phyloP scores from a whole-genome alignment of 2,797 vertebrate species.

The Telmatherina bonti region DNA sequence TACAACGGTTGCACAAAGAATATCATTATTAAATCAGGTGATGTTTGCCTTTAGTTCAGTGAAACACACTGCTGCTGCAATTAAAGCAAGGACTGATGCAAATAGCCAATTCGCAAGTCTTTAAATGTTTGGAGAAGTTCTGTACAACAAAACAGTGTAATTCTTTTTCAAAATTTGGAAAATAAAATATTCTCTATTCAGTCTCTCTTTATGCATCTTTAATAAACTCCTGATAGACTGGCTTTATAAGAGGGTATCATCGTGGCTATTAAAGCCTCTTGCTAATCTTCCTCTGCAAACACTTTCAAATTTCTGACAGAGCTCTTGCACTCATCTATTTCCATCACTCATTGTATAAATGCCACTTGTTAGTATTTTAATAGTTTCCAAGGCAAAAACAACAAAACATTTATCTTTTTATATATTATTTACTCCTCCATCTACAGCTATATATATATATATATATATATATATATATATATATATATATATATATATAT shows the following conservation, averaged over 20 bases:
- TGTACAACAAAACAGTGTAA: not conserved
- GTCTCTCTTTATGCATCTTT: not conserved
- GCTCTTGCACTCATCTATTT: too few species aligned
- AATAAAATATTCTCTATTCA: not conserved
- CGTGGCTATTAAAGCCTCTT: not conserved
- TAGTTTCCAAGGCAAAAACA: not conserved
- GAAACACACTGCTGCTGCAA: not conserved
- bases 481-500: too few species aligned
- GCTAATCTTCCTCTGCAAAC: not conserved
- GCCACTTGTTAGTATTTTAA: not conserved
- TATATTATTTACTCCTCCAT: too few species aligned
- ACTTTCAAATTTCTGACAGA: conserved; percentile 5
- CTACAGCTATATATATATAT: not conserved
- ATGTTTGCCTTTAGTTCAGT: conserved; percentile 8
- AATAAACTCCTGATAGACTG: not conserved
- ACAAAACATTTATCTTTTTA: not conserved
- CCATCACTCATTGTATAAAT: not conserved
- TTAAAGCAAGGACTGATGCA: not conserved
- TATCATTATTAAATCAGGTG: conserved; percentile 6
- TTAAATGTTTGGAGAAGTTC: not conserved
- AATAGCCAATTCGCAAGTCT: not conserved
- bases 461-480: too few species aligned
- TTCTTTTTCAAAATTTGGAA: not conserved
- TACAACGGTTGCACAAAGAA: conserved; percentile 12
- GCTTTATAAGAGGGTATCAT: not conserved